phyloP scores from a whole-genome alignment of 2,888 invertebrate species.

The Ptilodon capucinus region DNA sequence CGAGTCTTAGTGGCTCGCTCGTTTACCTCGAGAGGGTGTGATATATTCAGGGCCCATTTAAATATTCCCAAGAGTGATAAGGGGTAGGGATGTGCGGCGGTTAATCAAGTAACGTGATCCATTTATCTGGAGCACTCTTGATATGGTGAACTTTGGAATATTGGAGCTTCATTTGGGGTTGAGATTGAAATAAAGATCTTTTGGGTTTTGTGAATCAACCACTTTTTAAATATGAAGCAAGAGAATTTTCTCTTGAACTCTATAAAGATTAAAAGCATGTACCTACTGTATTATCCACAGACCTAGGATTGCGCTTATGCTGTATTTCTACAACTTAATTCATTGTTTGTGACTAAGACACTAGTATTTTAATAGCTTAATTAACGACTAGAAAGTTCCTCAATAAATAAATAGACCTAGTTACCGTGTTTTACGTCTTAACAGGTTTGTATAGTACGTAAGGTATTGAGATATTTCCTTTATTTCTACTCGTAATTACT shows the following conservation, averaged over 20 bases:
- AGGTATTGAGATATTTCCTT: conserved; percentile 31
- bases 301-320: too few species aligned
- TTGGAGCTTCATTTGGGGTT: conserved; percentile 64
- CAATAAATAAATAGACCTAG: conserved; percentile 22
- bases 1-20: conserved; percentile 59
- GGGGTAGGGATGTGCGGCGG: conserved; percentile 77
- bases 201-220: not conserved
- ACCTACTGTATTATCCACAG: too few species aligned
- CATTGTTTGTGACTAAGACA: conserved; percentile 24
- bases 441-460: conserved; percentile 9
- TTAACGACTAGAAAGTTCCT: conserved; percentile 31
- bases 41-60: conserved; percentile 80
- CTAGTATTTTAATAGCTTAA: conserved; percentile 33
- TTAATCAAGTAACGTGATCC: conserved; percentile 83
- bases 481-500: conserved; percentile 26
- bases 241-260: not conserved
- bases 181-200: conserved; percentile 43
- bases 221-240: not conserved
- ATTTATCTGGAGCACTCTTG: conserved; percentile 80
- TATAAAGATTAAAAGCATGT: not conserved
- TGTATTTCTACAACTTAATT: too few species aligned
- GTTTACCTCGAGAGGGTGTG: conserved; percentile 71
- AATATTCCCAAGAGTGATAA: conserved; percentile 81
- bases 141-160: conserved; percentile 77
- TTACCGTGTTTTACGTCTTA: conserved; percentile 10